These are phyloP conservation scores for Sturnus vulgaris DNA, from an alignment of 2,113 vertebrate species.

Conservation along the genomic window DNA sequence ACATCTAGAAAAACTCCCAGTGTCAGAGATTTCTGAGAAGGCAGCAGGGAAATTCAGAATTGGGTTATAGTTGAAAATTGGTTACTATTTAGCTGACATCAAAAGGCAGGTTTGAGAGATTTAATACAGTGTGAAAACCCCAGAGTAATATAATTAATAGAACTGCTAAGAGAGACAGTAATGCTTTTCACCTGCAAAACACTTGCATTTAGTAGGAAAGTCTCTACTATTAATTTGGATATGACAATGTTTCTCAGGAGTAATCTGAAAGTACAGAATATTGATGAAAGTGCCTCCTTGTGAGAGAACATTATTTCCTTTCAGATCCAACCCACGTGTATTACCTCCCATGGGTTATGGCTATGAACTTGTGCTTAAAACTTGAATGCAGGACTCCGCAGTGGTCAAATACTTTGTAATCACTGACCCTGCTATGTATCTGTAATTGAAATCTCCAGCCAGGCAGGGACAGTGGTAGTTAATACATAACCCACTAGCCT, in stretches of 20 bases:
- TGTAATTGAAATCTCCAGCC: neutral
- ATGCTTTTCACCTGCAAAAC: neutral
- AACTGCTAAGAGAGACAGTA: neutral
- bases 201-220: neutral
- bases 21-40: neutral
- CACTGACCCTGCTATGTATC: neutral
- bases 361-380: neutral
- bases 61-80: neutral
- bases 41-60: neutral
- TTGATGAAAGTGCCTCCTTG: neutral
- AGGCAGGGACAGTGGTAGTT: neutral
- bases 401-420: neutral
- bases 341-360: neutral
- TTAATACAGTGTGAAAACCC: neutral
- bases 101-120: neutral
- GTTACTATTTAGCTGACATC: neutral
- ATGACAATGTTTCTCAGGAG: neutral
- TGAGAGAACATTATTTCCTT: neutral
- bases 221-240: neutral
- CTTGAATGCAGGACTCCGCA: neutral
- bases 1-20: neutral
- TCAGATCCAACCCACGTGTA: neutral
- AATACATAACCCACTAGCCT: neutral
- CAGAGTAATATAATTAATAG: neutral
- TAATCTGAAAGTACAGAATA: neutral